phyloP scores from a whole-genome alignment of 2,113 vertebrate genomes.

The Brachyistius frenatus region DNA sequence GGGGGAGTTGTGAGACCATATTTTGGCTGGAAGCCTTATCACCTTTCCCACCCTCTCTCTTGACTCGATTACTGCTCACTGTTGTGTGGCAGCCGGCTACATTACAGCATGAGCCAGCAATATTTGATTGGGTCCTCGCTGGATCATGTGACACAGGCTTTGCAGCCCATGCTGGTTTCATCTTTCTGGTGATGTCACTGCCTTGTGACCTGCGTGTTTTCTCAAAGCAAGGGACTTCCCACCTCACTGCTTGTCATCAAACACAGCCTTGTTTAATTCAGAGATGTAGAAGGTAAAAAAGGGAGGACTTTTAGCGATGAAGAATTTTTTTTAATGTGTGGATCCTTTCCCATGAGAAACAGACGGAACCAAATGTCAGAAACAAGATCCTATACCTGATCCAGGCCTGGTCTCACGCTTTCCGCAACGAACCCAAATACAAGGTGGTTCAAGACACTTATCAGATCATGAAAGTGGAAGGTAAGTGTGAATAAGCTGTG shows the following conservation, averaged over 20 bases:
- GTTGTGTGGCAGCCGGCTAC: conserved; percentile 21
- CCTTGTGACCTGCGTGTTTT: conserved; percentile 67
- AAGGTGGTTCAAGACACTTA: conserved; percentile 99
- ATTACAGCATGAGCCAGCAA: conserved; percentile 39
- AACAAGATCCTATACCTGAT: conserved; percentile 97
- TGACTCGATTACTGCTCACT: not conserved
- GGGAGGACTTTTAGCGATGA: not conserved
- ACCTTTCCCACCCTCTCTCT: not conserved
- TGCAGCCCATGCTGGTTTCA: conserved; percentile 29
- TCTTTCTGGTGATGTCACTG: conserved; percentile 81
- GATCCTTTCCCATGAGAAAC: conserved; percentile 82
- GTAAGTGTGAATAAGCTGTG: conserved; percentile 75
- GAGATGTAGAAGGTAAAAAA: not conserved
- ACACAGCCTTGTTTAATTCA: not conserved
- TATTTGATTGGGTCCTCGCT: conserved; percentile 56
- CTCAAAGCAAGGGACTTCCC: conserved; percentile 62
- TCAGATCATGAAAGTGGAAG: conserved; percentile 99
- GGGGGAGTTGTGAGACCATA: not conserved
- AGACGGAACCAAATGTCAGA: conserved; percentile 93
- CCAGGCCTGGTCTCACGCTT: conserved; percentile 98
- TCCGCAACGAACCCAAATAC: conserved; percentile 98
- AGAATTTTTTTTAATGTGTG: conserved; percentile 3
- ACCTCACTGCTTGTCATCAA: conserved; percentile 2
- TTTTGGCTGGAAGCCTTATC: not conserved
- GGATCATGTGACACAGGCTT: conserved; percentile 67